Evolutionary conservation across 2,888 invertebrate genomes (phyloP), one percentile per base, ranked within the genome.

Genomic region (Synanthedon formicaeformis): DNA sequence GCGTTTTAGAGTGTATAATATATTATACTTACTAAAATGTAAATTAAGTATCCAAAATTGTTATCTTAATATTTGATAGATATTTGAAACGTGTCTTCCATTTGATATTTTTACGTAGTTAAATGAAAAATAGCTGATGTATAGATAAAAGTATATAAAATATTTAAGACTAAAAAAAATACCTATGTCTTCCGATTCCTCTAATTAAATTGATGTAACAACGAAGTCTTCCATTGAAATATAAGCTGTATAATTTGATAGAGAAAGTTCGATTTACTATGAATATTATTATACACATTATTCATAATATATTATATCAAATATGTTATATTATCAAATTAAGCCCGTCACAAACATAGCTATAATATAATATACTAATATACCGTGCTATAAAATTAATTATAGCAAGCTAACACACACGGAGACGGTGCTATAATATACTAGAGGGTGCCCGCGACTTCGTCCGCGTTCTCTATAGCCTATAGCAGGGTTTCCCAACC

Each of bases 181-280:
- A 67, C 69, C 63, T 67, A 71, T 62, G 81, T 83, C 81, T 84
- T 81, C 80, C 82, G 77, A 67, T 56, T 57, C 58, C 59, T 54
- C 59, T 63, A 70, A 68, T 66, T 63, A 58, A 65, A 59, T 62
- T 59, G 65, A 67, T 73, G 63, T 75, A 69, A 81, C 82, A 84
- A 84, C 85, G 84, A 86, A 84, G 81, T 84, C 83, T 85, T 85
- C 83, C 85, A 81, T 59, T 64, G 59, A 69, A 60, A 58, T 45
- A 52, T 50, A 49, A 50, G 52, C 41, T 52, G 50, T 50, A 41
- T 54, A 54, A 51, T 27, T 34, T 34, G 34, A 34, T 34, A 34
- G 34, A 34, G 34, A 34, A 5, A 34, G 34, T 34, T 34, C 34
- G 10, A 34, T 34, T 34, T 34, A 34, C 34, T 34, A 34, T 34